A percentile compares a stretch with the other conserved stretches of the same genome.
Evolutionary conservation across 1,140 invertebrate genomes (phyloP).

Genomic region (Meteorus sp.): DNA sequence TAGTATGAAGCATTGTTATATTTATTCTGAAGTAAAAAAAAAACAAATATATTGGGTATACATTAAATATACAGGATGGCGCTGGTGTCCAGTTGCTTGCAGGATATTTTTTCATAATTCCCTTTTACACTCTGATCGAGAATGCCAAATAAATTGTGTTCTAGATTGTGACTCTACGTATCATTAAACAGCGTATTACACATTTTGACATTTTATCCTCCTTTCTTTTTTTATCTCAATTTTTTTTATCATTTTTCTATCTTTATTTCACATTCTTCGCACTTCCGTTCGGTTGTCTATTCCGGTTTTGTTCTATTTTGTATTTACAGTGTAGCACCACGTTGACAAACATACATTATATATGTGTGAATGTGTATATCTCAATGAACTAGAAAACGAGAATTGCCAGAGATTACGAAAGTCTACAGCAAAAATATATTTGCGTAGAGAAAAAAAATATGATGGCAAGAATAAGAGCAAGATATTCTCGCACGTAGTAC

Average conservation of each 20-base stretch:
- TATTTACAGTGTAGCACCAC: slow-evolving; percentile 20
- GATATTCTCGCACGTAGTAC: not conserved
- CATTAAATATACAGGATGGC: slow-evolving; percentile 25
- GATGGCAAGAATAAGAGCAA: not conserved
- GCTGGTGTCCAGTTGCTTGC: slow-evolving; percentile 24
- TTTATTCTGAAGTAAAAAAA: slow-evolving; percentile 38
- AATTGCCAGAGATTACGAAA: too few relatives aligned
- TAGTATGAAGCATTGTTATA: slow-evolving; percentile 38
- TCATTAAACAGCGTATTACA: too few relatives aligned
- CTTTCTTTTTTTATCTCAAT: too few relatives aligned
- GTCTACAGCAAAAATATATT: too few relatives aligned
- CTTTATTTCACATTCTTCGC: slow-evolving; percentile 14
- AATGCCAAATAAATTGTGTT: too few relatives aligned
- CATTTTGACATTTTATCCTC: slow-evolving; percentile 5
- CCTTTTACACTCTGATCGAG: too few relatives aligned
- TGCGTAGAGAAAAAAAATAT: not conserved
- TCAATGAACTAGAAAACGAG: not conserved
- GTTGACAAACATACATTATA: not conserved
- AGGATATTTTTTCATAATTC: slow-evolving; percentile 5
- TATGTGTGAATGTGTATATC: not conserved
- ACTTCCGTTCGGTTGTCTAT: not conserved
- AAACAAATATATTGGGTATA: slow-evolving; percentile 20
- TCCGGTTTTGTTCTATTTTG: too few relatives aligned
- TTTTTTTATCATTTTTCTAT: not conserved
- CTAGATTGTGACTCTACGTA: too few relatives aligned